Conservation (phyloP, 1,140 invertebrate species). For the Leptinotarsa undecemlineata region DNA sequence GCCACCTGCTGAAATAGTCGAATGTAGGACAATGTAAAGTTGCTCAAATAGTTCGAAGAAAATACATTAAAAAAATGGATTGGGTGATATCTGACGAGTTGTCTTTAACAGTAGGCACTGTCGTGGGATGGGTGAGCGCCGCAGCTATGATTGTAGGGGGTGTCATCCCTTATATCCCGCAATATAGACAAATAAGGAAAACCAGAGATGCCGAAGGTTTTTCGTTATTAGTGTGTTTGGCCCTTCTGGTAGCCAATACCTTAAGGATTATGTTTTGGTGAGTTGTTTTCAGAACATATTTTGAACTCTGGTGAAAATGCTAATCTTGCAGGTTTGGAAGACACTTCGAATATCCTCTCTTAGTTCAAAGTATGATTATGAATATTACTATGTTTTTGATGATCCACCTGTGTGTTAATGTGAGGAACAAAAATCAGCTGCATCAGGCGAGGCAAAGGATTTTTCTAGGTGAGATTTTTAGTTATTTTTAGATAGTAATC, state of each 20-base stretch:
- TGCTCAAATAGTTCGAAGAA: not conserved
- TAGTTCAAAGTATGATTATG: constrained; percentile 98
- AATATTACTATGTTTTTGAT: constrained; percentile 94
- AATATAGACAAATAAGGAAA: constrained; percentile 89
- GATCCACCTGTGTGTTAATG: constrained; percentile 90
- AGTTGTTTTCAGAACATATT: constrained; percentile 49
- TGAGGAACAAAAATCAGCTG: constrained; percentile 83
- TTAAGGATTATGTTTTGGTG: constrained; percentile 98
- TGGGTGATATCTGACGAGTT: constrained; percentile 73
- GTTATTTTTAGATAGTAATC: constrained; percentile 25
- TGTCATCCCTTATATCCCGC: constrained; percentile 83
- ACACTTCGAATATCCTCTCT: constrained; percentile 90
- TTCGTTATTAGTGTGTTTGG: constrained; percentile 94
- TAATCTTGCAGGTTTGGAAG: constrained; percentile 89
- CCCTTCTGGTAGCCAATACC: constrained; percentile 93
- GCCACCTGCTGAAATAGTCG: constrained; percentile 16
- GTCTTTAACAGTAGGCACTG: constrained; percentile 66
- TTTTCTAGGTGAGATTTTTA: constrained; percentile 75
- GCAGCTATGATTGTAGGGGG: constrained; percentile 92
- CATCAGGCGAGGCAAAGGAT: constrained; percentile 74
- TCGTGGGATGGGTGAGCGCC: constrained; percentile 71
- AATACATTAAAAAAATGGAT: constrained; percentile 59
- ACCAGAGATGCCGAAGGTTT: constrained; percentile 94
- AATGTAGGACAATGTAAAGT: constrained; percentile 10
- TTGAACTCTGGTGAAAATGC: not conserved